Base-by-base conservation (phyloP, 2,113 vertebrate genomes). In the Cololabis saira region DNA sequence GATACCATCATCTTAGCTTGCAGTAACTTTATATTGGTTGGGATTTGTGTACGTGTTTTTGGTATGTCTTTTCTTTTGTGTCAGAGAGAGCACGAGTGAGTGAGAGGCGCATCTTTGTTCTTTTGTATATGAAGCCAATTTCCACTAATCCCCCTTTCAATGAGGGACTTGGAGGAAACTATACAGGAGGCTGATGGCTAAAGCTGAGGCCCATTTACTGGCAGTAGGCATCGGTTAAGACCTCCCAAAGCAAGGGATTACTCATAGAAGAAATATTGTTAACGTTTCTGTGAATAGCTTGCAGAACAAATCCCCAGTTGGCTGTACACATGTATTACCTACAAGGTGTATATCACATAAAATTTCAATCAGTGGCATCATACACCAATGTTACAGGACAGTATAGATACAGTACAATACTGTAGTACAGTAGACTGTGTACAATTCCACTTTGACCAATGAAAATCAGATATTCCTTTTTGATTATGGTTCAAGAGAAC, bases 131-230 rank as follows among this genome's bases (percentile, higher is more conserved):
- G 45, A 67, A 86, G 78, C 84, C 85, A 85, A 87, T 84, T 87
- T 85, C 54, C 62, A 58, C 61, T 87, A 89, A 90, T 90, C 80
- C 89, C 58, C 50, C 70, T 74, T 83, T 82, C 75, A 89, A 67
- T 82, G 74, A 74, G 47, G 63, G 69, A 75, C 80, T 74, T 67
- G 63, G 42, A 74, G 60, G 66, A 76, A 74, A 69, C 52, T 54
- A 44, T 66, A 64, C 81, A 54, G 72, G 44, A 73, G 61, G 61
- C 52, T 55, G 70, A 82, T 78, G 69, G 78, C 83, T 74, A 77
- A 73, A 78, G 63, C 80, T 13, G 54, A 74, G 61, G 66, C 74
- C 78, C 63, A 75, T 89, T 83, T 63, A 72, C 55, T 79, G 18
- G 78, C 78, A 84, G 70, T 58, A 51, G 71, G 68, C 47, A 19